These are phyloP conservation scores for Thalassoma bifasciatum DNA, from an alignment of 2,113 vertebrate species.

Conservation along the genomic window DNA sequence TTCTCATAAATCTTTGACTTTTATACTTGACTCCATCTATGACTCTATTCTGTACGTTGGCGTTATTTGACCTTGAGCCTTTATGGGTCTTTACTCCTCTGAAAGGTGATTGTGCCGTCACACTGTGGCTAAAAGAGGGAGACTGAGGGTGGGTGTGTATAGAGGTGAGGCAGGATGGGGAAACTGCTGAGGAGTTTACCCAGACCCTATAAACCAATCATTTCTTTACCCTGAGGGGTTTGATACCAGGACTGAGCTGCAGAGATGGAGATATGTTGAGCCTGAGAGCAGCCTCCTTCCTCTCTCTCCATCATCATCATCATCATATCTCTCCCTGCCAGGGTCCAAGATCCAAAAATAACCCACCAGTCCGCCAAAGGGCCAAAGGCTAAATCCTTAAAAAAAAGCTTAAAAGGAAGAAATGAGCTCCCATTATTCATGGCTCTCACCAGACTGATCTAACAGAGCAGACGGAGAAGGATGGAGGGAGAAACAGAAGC, in stretches of 20 bases:
- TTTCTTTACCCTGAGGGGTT: constrained; percentile 56
- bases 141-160: constrained; percentile 93
- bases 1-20: no score
- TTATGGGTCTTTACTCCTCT: no score
- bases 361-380: constrained; percentile 58
- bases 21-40: no score
- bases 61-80: no score
- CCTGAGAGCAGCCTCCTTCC: constrained; percentile 18
- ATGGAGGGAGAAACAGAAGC: no score
- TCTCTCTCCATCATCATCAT: constrained; percentile 27
- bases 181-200: constrained; percentile 57
- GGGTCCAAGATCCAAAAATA: constrained; percentile 72
- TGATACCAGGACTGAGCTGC: constrained; percentile 55
- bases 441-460: no score
- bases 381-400: constrained; percentile 70
- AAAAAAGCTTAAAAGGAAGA: background rate
- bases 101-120: constrained; percentile 78
- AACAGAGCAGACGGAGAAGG: no score
- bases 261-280: constrained; percentile 24
- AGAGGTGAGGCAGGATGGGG: constrained; percentile 85
- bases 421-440: no score
- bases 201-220: constrained; percentile 59
- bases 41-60: no score
- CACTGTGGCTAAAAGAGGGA: constrained; percentile 79
- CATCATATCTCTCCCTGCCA: constrained; percentile 47